phyloP scores from a whole-genome alignment of 2,888 invertebrate species.

The Hypena proboscidalis region DNA sequence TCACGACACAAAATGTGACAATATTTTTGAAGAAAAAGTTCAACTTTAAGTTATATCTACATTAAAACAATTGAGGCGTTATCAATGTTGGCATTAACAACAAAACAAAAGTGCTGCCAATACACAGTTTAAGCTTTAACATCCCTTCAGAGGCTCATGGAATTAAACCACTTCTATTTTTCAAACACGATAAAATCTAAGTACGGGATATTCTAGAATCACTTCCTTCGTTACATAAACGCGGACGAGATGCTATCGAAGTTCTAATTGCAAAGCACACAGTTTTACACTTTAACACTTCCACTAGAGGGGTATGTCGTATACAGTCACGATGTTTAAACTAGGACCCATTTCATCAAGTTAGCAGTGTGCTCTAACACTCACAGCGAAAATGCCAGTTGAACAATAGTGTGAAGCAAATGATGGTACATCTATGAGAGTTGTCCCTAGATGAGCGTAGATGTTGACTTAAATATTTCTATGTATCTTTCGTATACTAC shows the following conservation, averaged over 20 bases:
- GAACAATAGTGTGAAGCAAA: conserved; percentile 12
- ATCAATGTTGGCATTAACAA: too few species aligned
- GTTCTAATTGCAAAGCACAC: conserved; percentile 43
- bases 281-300: conserved; percentile 50
- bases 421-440: too few species aligned
- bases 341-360: too few species aligned
- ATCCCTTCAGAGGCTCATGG: too few species aligned
- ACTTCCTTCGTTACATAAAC: conserved; percentile 45
- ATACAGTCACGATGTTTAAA: too few species aligned
- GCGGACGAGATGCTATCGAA: conserved; percentile 39
- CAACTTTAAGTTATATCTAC: too few species aligned
- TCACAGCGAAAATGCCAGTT: background rate
- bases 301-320: conserved; percentile 35
- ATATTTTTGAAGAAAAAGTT: too few species aligned
- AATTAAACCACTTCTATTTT: background rate
- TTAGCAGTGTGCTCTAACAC: conserved; percentile 1
- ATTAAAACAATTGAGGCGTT: too few species aligned
- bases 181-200: conserved; percentile 1
- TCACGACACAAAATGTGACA: too few species aligned
- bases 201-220: conserved; percentile 25
- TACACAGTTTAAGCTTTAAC: conserved; percentile 9
- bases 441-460: too few species aligned
- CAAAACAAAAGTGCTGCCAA: background rate
- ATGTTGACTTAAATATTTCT: too few species aligned
- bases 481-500: too few species aligned